These are phyloP conservation scores for Xiphias gladius DNA, from an alignment of 2,113 vertebrate species.

Conservation along the genomic window DNA sequence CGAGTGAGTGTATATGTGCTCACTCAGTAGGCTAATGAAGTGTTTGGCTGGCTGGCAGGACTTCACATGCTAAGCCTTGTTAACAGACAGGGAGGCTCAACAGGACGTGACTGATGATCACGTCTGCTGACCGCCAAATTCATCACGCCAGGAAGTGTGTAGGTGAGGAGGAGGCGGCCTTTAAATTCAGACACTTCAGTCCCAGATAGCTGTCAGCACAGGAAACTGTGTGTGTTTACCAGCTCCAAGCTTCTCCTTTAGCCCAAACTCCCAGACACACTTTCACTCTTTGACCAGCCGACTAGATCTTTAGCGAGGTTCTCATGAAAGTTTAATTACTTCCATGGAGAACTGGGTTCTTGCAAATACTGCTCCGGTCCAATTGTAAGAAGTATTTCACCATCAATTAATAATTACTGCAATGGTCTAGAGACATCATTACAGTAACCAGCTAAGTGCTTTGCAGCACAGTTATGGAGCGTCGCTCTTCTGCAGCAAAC, in stretches of 20 bases:
- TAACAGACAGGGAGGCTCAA: constrained; percentile 27
- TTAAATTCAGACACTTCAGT: background rate
- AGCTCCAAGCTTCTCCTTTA: background rate
- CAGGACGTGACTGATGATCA: constrained; percentile 26
- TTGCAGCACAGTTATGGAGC: background rate
- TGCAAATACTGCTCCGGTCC: background rate
- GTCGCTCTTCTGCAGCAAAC: background rate
- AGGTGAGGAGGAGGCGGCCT: constrained; percentile 2
- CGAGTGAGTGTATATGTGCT: background rate
- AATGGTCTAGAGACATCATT: background rate
- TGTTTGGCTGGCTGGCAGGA: constrained; percentile 34
- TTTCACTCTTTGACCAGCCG: background rate
- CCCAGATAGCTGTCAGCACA: background rate
- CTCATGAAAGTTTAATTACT: background rate
- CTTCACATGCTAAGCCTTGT: constrained; percentile 32
- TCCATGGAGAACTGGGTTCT: background rate
- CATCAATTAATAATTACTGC: constrained; percentile 19
- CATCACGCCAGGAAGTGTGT: constrained; percentile 30
- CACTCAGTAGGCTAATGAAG: constrained; percentile 36
- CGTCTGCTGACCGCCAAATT: background rate
- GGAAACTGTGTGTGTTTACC: background rate
- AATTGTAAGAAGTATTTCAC: accelerated
- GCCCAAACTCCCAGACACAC: background rate
- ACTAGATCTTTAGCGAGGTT: background rate
- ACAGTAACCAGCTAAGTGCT: background rate